Evolutionary conservation across 2,113 vertebrate species (phyloP).

Genomic region (Chaetura pelagica): DNA sequence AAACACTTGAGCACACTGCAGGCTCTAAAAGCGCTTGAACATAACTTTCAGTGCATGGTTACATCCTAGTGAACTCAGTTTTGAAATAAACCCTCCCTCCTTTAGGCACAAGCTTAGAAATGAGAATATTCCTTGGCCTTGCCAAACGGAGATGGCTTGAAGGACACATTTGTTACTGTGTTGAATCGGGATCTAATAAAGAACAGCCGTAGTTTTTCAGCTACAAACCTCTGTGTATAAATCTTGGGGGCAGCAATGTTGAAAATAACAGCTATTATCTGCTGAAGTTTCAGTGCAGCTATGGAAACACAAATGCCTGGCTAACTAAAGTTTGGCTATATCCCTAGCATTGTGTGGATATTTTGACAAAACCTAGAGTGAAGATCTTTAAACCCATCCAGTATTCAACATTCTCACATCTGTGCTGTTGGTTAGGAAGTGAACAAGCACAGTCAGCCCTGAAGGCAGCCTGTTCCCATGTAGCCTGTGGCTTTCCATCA

Average conservation of each 20-base stretch:
- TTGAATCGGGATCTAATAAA: constrained; percentile 50
- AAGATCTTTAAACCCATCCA: constrained; percentile 13
- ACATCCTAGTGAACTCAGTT: constrained; percentile 3
- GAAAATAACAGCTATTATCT: constrained; percentile 61
- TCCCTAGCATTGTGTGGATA: neutral
- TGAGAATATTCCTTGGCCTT: constrained; percentile 35
- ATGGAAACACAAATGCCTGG: constrained; percentile 29
- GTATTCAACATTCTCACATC: neutral
- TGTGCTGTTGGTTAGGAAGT: neutral
- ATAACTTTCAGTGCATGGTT: neutral
- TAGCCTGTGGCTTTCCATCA: neutral
- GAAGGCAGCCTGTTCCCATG: neutral
- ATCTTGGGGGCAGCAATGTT: constrained; percentile 24
- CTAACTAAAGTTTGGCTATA: constrained; percentile 8
- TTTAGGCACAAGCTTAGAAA: neutral
- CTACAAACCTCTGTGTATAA: constrained; percentile 46
- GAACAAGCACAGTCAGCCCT: neutral
- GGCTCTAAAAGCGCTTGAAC: neutral
- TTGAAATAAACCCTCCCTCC: neutral
- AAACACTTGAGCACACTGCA: constrained; percentile 14
- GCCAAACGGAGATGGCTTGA: constrained; percentile 31
- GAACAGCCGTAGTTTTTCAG: constrained; percentile 47
- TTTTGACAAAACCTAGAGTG: constrained; percentile 16
- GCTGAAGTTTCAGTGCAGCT: constrained; percentile 14
- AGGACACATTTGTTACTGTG: neutral